A percentile compares a stretch with the other conserved stretches of the same genome.
Conservation (phyloP, 2,797 vertebrate species). For the Tokudaia muenninki region DNA sequence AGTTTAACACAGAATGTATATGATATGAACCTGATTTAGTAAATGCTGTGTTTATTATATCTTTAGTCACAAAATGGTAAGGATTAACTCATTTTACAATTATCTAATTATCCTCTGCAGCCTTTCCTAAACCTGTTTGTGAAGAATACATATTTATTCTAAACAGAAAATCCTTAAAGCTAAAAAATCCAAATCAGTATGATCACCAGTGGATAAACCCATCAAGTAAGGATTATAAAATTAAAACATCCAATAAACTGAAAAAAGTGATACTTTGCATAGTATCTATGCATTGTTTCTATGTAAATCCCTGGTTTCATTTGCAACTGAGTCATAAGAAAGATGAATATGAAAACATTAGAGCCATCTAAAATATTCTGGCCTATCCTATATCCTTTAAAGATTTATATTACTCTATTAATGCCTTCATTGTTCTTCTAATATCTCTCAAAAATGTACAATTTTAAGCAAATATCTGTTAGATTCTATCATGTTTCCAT, state of each 20-base stretch:
- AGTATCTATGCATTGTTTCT: slow-evolving; percentile 82
- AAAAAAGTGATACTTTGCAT: slow-evolving; percentile 82
- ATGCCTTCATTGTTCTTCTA: slow-evolving; percentile 2
- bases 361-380: neutral
- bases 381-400: slow-evolving; percentile 61
- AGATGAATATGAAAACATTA: slow-evolving; percentile 63
- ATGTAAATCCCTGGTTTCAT: slow-evolving; percentile 87
- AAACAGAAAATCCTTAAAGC: slow-evolving; percentile 85
- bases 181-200: slow-evolving; percentile 85
- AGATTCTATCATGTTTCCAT: neutral
- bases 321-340: slow-evolving; percentile 71
- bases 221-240: slow-evolving; percentile 86
- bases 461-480: slow-evolving; percentile 47
- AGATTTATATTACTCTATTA: slow-evolving; percentile 40
- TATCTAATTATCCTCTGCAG: slow-evolving; percentile 82
- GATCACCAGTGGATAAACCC: slow-evolving; percentile 83
- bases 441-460: neutral
- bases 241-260: slow-evolving; percentile 84
- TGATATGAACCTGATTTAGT: slow-evolving; percentile 70
- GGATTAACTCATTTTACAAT: slow-evolving; percentile 85
- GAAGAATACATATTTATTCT: slow-evolving; percentile 84
- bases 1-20: slow-evolving; percentile 49
- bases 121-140: slow-evolving; percentile 83
- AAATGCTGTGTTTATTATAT: slow-evolving; percentile 73
- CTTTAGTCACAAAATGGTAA: slow-evolving; percentile 78